These are phyloP conservation scores for Epinotia ramella DNA, from an alignment of 2,888 invertebrate species.

Conservation along the genomic window DNA sequence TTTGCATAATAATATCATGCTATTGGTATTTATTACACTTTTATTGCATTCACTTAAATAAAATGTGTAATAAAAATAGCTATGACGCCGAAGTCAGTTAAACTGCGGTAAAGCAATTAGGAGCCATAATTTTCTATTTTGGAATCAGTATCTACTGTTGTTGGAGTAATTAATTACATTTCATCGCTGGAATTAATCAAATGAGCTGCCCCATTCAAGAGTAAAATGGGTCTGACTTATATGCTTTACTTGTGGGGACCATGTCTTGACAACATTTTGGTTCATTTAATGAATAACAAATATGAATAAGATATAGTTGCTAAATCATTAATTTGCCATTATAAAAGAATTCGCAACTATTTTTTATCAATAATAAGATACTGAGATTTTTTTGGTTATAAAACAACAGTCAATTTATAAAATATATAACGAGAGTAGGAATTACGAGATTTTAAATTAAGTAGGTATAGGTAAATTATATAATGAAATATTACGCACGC, in stretches of 20 bases:
- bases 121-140: slow-evolving; percentile 14
- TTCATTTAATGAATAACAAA: too few relatives aligned
- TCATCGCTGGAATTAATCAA: slow-evolving; percentile 8
- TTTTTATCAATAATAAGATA: not conserved
- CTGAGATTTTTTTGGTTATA: too few relatives aligned
- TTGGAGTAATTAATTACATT: slow-evolving; percentile 22
- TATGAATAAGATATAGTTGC: too few relatives aligned
- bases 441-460: too few relatives aligned
- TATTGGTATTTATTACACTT: not conserved
- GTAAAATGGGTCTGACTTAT: not conserved
- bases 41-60: slow-evolving; percentile 9
- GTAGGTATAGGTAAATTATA: too few relatives aligned
- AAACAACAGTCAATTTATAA: too few relatives aligned
- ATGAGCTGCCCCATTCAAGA: not conserved
- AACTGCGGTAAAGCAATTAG: slow-evolving; percentile 11
- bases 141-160: slow-evolving; percentile 3
- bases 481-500: too few relatives aligned
- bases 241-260: not conserved
- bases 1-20: not conserved
- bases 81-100: not conserved
- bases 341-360: not conserved
- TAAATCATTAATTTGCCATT: not conserved
- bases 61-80: slow-evolving; percentile 4
- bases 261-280: not conserved
- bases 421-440: too few relatives aligned